phyloP scores from a whole-genome alignment of 1,140 invertebrate genomes.

The Wiebesia pumilae region DNA sequence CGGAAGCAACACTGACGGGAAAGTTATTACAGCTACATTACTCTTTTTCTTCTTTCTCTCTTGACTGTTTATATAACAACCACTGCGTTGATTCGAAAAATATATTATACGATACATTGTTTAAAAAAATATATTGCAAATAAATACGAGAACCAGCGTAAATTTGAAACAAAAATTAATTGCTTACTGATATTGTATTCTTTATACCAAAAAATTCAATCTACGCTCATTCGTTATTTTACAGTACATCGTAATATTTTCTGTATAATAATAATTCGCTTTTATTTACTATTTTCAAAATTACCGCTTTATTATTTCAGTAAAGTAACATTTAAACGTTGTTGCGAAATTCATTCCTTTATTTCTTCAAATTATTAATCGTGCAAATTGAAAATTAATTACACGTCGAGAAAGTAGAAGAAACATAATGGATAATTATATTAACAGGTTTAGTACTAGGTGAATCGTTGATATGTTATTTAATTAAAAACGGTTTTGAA shows the following conservation, averaged over 20 bases:
- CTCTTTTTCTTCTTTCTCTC: neutral
- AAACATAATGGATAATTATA: slow-evolving; percentile 25
- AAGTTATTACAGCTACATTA: slow-evolving; percentile 52
- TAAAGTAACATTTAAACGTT: slow-evolving; percentile 16
- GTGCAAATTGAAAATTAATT: slow-evolving; percentile 47
- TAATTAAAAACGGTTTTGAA: slow-evolving; percentile 25
- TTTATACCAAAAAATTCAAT: slow-evolving; percentile 47
- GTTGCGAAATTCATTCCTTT: slow-evolving; percentile 15
- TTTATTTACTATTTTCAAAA: slow-evolving; percentile 42
- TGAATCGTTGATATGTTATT: slow-evolving; percentile 31
- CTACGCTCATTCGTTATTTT: slow-evolving; percentile 34
- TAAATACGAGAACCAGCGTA: slow-evolving; percentile 27
- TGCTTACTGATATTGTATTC: slow-evolving; percentile 34
- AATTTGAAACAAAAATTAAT: slow-evolving; percentile 48
- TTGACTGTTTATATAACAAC: slow-evolving; percentile 33
- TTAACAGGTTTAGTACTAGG: slow-evolving; percentile 9
- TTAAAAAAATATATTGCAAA: slow-evolving; percentile 19
- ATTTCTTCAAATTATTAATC: slow-evolving; percentile 39
- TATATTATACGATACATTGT: slow-evolving; percentile 20
- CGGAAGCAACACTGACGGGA: slow-evolving; percentile 62
- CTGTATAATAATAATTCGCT: slow-evolving; percentile 24
- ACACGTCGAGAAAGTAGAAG: slow-evolving; percentile 8
- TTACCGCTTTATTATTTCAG: slow-evolving; percentile 32
- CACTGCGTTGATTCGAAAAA: slow-evolving; percentile 46
- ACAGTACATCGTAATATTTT: slow-evolving; percentile 30